These are phyloP conservation scores for Ptilodon capucinus DNA, from an alignment of 2,888 invertebrate genomes.

Conservation along the genomic window DNA sequence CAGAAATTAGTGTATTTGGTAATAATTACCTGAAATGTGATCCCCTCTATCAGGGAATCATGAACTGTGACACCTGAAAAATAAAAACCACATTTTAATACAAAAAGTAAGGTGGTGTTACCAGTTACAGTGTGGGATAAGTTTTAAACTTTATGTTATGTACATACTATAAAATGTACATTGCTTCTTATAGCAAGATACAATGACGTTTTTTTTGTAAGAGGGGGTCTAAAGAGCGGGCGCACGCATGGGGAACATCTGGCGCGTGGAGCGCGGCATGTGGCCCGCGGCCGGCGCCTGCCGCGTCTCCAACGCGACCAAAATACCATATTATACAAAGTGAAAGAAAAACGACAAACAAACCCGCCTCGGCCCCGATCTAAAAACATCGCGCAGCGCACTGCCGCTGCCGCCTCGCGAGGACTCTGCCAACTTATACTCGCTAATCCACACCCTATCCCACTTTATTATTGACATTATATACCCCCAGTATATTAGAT, in stretches of 20 bases:
- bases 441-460: slow-evolving; percentile 26
- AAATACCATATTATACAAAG: slow-evolving; percentile 45
- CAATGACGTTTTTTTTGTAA: not conserved
- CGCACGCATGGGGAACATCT: slow-evolving; percentile 13
- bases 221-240: slow-evolving; percentile 9
- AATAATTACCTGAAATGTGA: slow-evolving; percentile 65
- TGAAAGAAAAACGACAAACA: slow-evolving; percentile 52
- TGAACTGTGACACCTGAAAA: slow-evolving; percentile 68
- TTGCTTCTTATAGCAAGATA: not conserved
- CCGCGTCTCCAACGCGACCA: slow-evolving; percentile 21
- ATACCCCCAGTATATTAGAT: not conserved
- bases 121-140: too few relatives aligned
- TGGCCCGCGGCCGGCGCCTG: slow-evolving; percentile 1
- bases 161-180: not conserved
- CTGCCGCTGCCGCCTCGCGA: slow-evolving; percentile 35
- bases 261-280: slow-evolving; percentile 7
- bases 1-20: not conserved
- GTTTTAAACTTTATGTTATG: too few relatives aligned
- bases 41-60: slow-evolving; percentile 66
- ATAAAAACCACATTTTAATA: too few relatives aligned
- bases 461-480: slow-evolving; percentile 4
- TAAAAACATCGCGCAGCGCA: slow-evolving; percentile 55
- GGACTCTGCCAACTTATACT: slow-evolving; percentile 43
- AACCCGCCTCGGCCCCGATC: slow-evolving; percentile 53
- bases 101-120: too few relatives aligned